These are phyloP conservation scores for Xenops minutus DNA, from an alignment of 2,797 vertebrate genomes.

Conservation along the genomic window DNA sequence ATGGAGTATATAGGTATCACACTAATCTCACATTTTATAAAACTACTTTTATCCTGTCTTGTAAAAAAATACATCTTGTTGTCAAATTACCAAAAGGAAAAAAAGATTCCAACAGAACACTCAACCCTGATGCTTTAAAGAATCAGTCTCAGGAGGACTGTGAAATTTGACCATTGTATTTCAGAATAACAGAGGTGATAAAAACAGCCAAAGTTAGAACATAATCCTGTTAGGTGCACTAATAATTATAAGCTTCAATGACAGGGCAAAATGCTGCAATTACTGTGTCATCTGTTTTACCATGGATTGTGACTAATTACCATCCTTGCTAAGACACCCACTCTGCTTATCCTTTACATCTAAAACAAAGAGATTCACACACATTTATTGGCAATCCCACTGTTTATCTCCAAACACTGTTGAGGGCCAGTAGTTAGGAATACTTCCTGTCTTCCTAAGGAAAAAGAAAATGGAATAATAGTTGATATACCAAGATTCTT, in stretches of 20 bases:
- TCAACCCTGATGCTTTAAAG: constrained; percentile 13
- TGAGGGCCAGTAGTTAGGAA: constrained; percentile 13
- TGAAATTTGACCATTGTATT: constrained; percentile 66
- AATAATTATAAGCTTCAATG: constrained; percentile 86
- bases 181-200: constrained; percentile 72
- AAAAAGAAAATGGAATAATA: constrained; percentile 1
- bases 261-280: constrained; percentile 84
- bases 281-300: constrained; percentile 81
- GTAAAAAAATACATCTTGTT: not conserved
- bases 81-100: not conserved
- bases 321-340: constrained; percentile 72
- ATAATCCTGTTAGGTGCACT: constrained; percentile 73
- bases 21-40: not conserved
- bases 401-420: constrained; percentile 59
- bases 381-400: constrained; percentile 62
- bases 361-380: constrained; percentile 62
- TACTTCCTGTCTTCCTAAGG: constrained; percentile 11
- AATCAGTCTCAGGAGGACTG: constrained; percentile 21
- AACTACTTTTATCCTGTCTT: not conserved
- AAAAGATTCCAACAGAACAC: not conserved
- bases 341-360: constrained; percentile 71
- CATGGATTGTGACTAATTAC: constrained; percentile 84
- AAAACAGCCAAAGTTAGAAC: constrained; percentile 65
- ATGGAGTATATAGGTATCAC: not conserved
- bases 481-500: not conserved